Evolutionary conservation across 2,888 invertebrate species (phyloP).

Genomic region (Entomobrya multifasciata): DNA sequence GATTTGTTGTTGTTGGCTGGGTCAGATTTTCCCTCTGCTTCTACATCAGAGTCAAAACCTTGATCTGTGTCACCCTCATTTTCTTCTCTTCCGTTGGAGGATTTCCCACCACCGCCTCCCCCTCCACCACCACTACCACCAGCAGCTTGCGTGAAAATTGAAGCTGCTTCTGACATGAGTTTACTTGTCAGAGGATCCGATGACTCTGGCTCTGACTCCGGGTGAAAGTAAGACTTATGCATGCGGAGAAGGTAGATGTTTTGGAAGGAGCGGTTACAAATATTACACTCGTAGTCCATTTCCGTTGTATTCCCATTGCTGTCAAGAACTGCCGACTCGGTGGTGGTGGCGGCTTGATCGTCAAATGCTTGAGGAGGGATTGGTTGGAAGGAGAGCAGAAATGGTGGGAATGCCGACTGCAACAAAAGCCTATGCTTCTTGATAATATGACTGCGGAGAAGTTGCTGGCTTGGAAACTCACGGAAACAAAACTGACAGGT

Average conservation of each 20-base stretch:
- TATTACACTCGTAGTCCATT: conserved; percentile 81
- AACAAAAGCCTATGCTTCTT: conserved; percentile 77
- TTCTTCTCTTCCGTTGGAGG: conserved; percentile 80
- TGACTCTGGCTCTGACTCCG: conserved; percentile 78
- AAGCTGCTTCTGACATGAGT: conserved; percentile 62
- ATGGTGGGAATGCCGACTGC: conserved; percentile 77
- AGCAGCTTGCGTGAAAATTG: conserved; percentile 48
- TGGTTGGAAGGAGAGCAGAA: conserved; percentile 76
- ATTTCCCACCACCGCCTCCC: conserved; percentile 80
- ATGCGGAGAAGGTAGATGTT: conserved; percentile 82
- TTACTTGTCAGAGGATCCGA: conserved; percentile 68
- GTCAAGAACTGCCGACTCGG: conserved; percentile 67
- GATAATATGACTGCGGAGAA: conserved; percentile 75
- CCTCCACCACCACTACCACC: conserved; percentile 51
- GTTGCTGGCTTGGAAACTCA: conserved; percentile 76
- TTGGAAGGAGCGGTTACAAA: conserved; percentile 81
- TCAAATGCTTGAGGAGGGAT: conserved; percentile 68
- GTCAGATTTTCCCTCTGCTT: conserved; percentile 48
- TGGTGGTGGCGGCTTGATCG: conserved; percentile 52
- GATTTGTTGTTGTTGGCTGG: conserved; percentile 49
- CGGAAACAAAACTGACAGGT: conserved; percentile 79
- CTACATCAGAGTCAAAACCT: conserved; percentile 65
- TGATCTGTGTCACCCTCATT: conserved; percentile 70
- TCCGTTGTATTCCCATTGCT: conserved; percentile 77
- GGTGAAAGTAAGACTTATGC: conserved; percentile 82